These are phyloP conservation scores for Hymenochirus boettgeri DNA, from an alignment of 2,113 vertebrate species.

Conservation along the genomic window DNA sequence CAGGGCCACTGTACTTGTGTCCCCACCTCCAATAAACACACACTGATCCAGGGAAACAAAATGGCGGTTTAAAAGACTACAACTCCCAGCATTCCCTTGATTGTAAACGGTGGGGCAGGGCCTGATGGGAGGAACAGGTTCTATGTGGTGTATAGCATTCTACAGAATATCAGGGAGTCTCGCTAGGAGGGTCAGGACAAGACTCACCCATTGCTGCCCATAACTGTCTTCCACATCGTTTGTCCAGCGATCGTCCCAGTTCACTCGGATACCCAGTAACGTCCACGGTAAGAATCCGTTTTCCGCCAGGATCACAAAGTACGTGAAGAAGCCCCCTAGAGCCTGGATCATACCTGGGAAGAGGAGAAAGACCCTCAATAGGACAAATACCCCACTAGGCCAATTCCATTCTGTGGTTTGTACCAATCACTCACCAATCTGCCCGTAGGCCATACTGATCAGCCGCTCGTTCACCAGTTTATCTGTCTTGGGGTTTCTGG, in stretches of 20 bases:
- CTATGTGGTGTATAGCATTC: too few relatives aligned
- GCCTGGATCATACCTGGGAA: slow-evolving; percentile 79
- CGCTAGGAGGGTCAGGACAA: neutral
- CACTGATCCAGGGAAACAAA: too few relatives aligned
- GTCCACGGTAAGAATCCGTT: slow-evolving; percentile 69
- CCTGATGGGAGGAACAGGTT: too few relatives aligned
- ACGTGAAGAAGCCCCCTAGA: slow-evolving; percentile 78
- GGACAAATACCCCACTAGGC: neutral
- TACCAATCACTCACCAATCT: slow-evolving; percentile 77
- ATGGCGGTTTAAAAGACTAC: too few relatives aligned
- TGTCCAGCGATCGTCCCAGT: slow-evolving; percentile 74
- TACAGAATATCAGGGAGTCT: too few relatives aligned
- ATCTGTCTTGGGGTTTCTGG: slow-evolving; percentile 78
- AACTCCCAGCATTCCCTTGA: too few relatives aligned
- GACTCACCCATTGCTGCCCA: slow-evolving; percentile 76
- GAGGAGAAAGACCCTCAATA: neutral
- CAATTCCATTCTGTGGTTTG: too few relatives aligned
- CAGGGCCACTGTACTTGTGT: too few relatives aligned
- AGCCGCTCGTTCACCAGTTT: slow-evolving; percentile 76
- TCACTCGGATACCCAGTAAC: slow-evolving; percentile 67
- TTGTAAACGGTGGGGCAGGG: too few relatives aligned
- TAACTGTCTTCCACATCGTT: slow-evolving; percentile 80
- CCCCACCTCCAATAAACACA: too few relatives aligned
- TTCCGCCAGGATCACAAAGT: slow-evolving; percentile 76
- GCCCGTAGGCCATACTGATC: slow-evolving; percentile 83